Conservation (phyloP, 2,888 invertebrate genomes). For the Pammene aurita region DNA sequence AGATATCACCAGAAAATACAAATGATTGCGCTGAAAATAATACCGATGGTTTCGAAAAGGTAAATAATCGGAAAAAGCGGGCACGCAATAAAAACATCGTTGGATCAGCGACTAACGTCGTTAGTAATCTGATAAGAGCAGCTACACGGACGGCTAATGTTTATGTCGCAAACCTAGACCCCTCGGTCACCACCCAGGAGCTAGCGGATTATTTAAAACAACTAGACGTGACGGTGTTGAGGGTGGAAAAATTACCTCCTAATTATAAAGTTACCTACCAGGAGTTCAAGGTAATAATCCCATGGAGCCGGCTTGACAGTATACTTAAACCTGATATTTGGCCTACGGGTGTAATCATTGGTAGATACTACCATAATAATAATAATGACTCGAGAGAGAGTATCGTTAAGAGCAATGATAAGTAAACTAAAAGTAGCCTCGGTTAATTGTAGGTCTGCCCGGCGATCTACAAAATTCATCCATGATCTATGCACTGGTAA, state of each 20-base stretch:
- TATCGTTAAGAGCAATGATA: background rate
- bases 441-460: too few relatives aligned
- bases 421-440: background rate
- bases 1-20: background rate
- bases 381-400: slow-evolving; percentile 10
- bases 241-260: slow-evolving; percentile 2
- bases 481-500: too few relatives aligned
- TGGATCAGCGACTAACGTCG: slow-evolving; percentile 7
- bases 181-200: background rate
- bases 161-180: slow-evolving; percentile 1
- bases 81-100: slow-evolving; percentile 7
- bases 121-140: slow-evolving; percentile 7
- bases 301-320: background rate
- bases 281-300: slow-evolving; percentile 8
- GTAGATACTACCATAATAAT: slow-evolving; percentile 4
- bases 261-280: slow-evolving; percentile 1
- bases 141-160: slow-evolving; percentile 3
- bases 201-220: slow-evolving; percentile 6
- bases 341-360: slow-evolving; percentile 9
- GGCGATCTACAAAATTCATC: too few relatives aligned
- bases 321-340: background rate
- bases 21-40: background rate
- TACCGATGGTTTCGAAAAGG: background rate
- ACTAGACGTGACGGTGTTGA: background rate
- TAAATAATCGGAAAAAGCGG: background rate